phyloP scores from a whole-genome alignment of 2,888 invertebrate species.

The Pollenia griseotomentosa region DNA sequence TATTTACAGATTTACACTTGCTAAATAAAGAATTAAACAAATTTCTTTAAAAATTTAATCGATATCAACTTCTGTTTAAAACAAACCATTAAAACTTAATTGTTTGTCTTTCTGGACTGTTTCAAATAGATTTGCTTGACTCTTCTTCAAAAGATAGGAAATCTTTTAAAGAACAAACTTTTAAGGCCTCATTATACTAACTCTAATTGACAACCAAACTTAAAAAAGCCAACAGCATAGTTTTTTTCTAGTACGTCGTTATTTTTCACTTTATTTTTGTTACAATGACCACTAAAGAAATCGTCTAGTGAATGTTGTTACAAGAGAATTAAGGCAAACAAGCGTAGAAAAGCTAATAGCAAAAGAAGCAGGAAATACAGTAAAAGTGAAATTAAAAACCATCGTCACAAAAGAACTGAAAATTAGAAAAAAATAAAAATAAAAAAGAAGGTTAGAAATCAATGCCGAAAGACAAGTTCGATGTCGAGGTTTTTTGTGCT shows the following conservation, averaged over 20 bases:
- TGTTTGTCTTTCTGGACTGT: too few relatives aligned
- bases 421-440: background rate
- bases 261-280: background rate
- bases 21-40: too few relatives aligned
- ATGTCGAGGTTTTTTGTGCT: slow-evolving; percentile 13
- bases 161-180: too few relatives aligned
- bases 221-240: background rate
- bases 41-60: too few relatives aligned
- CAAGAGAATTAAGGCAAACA: slow-evolving; percentile 59
- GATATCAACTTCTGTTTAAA: too few relatives aligned
- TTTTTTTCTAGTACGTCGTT: background rate
- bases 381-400: background rate
- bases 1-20: too few relatives aligned
- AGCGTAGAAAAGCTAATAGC: slow-evolving; percentile 58
- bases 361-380: slow-evolving; percentile 23
- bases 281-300: slow-evolving; percentile 38
- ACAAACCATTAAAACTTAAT: too few relatives aligned
- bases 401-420: background rate
- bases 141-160: too few relatives aligned
- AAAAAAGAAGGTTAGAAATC: slow-evolving; percentile 22
- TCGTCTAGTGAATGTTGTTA: slow-evolving; percentile 56
- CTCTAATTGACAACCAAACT: background rate
- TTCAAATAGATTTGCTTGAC: too few relatives aligned
- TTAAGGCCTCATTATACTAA: background rate
- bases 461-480: slow-evolving; percentile 40